A percentile compares a stretch with the other conserved stretches of the same genome.
These are phyloP conservation scores for Drosophila limbata DNA, from an alignment of 2,888 invertebrate genomes.

Conservation along the genomic window DNA sequence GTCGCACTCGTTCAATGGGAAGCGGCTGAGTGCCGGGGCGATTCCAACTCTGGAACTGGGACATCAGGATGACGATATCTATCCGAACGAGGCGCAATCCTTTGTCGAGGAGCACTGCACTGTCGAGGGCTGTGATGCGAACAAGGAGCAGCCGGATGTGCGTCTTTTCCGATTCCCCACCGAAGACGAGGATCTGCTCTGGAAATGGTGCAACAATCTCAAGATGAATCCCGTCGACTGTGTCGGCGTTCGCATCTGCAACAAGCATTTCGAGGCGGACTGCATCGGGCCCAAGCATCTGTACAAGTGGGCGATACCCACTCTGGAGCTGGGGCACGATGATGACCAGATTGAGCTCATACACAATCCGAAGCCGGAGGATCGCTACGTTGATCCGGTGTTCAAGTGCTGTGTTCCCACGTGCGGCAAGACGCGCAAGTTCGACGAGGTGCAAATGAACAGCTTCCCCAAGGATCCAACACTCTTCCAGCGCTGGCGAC, in stretches of 20 bases:
- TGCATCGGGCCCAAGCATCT: slow-evolving; percentile 80
- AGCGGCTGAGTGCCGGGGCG: slow-evolving; percentile 77
- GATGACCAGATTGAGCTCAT: slow-evolving; percentile 75
- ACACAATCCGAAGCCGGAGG: slow-evolving; percentile 76
- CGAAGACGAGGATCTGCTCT: slow-evolving; percentile 81
- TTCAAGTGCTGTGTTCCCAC: slow-evolving; percentile 80
- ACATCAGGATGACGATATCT: slow-evolving; percentile 74
- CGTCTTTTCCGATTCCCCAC: slow-evolving; percentile 78
- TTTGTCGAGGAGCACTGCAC: slow-evolving; percentile 77
- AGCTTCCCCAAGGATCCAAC: slow-evolving; percentile 79
- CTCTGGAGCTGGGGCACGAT: slow-evolving; percentile 73
- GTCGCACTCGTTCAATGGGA: slow-evolving; percentile 81
- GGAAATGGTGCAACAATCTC: slow-evolving; percentile 83
- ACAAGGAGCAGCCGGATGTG: slow-evolving; percentile 76
- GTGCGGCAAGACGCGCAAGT: slow-evolving; percentile 82
- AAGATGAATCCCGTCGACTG: slow-evolving; percentile 82
- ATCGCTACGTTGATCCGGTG: slow-evolving; percentile 72
- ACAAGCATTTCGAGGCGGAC: slow-evolving; percentile 78
- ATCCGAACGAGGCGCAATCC: slow-evolving; percentile 79
- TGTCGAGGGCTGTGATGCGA: slow-evolving; percentile 70
- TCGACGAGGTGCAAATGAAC: slow-evolving; percentile 82
- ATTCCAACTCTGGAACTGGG: slow-evolving; percentile 81
- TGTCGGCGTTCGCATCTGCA: slow-evolving; percentile 80
- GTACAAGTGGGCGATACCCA: slow-evolving; percentile 81
- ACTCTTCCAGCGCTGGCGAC: slow-evolving; percentile 77